Base-by-base conservation (phyloP, 2,888 invertebrate species). In the Ophion ventricosus region DNA sequence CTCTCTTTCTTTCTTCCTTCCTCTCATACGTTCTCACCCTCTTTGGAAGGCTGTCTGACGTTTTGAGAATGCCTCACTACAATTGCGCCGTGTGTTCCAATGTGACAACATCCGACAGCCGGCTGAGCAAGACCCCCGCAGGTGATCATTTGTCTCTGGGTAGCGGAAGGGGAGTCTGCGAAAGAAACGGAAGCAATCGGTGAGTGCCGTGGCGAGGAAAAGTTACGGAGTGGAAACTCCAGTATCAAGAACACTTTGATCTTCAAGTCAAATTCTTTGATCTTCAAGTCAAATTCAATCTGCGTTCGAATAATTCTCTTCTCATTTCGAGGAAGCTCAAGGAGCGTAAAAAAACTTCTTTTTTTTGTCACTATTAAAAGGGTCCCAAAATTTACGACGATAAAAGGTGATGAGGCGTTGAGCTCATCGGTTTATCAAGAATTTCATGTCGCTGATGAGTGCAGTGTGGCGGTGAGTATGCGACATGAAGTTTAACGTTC, bases 401-500 rank as follows among this genome's bases (percentile, higher is more conserved):
- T 64, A 17, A 54, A 29, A 63, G 23, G 17, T 11, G 40, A 77
- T 43, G 67, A 67, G 29, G 20, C 20, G n/a, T 14, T 14, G n/a
- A 49, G 20, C 20, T 26, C 40, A 43, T 49, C 77, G 59, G 59
- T 77, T 29, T 29, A 43, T 57, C 66, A 35, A 35, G 59, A 67
- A 78, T 78, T 78, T 73, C 23, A 25, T 67, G 67, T 67, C 49
- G 67, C 57, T 78, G 78, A 78, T 78, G 63, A 78, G 67, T 69
- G 49, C 43, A 23, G 29, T 59, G 64, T 43, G 61, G 59, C 59
- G 70, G 26, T 57, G 29, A 14, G 17, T 72, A 59, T 61, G 54
- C 61, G 70, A 29, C 74, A 35, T 63, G 80, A 82, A 84, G 83
- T 84, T 81, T 49, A 84, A 83, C 72, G 64, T 73, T 77, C 80